Base-by-base conservation (phyloP, 2,888 invertebrate species). In the Platerodrilus igneus region DNA sequence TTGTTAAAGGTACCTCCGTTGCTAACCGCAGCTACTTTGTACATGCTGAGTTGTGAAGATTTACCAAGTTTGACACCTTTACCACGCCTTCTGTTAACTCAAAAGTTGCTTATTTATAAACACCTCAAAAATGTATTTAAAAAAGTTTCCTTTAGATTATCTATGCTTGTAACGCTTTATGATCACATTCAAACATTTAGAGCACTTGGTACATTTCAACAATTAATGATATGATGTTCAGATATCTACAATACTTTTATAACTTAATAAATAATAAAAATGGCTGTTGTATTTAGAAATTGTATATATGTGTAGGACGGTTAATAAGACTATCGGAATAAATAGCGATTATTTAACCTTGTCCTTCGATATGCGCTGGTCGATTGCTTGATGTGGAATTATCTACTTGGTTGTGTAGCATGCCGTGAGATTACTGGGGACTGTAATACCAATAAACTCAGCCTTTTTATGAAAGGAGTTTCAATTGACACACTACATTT, bases 141-240 rank as follows among this genome's bases (percentile, higher is more conserved):
- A 21, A 38, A 38, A 20, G 38, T 20, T 10, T 32, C 32, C 3
- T 38, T 32, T 19, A 29, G 32, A 9, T 9, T 21, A n/a, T 38
- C 38, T 4, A 38, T 38, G 38, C 18, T 38, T 3, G 38, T 38
- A 4, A 38, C 38, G 3, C 15, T 38, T 3, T 38, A 38, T 13
- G 38, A 38, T 25, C 32, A 38, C 13, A 26, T 38, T n/a, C 38
- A 38, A 21, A 38, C 38, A 1, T 38, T 38, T 19, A 32, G 38
- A 21, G 38, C 38, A 4, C 26, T 38, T 14, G 38, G 38, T 7
- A n/a, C n/a, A n/a, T n/a, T n/a, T n/a, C n/a, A n/a, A n/a, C n/a
- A n/a, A n/a, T n/a, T n/a, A n/a, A n/a, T n/a, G n/a, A n/a, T n/a
- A n/a, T n/a, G n/a, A n/a, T n/a, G n/a, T n/a, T n/a, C n/a, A n/a